Percentiles rank a stretch among this genome's conserved stretches.
These are phyloP conservation scores for Augiades crinisus DNA, from an alignment of 2,888 invertebrate genomes.

Conservation along the genomic window DNA sequence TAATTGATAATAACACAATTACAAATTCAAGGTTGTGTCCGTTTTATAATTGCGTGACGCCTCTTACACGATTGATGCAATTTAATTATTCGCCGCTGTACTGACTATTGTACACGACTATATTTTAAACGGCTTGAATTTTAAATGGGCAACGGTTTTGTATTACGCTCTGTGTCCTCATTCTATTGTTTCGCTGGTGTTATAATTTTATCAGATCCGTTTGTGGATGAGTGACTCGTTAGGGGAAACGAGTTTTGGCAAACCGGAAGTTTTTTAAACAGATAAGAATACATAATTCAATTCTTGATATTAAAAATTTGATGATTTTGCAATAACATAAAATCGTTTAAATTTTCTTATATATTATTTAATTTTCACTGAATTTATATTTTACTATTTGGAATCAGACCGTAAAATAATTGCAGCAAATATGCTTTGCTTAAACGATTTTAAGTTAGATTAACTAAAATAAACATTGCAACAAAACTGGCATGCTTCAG, in stretches of 20 bases:
- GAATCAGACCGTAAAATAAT: background rate
- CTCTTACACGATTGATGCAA: slow-evolving; percentile 14
- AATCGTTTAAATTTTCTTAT: background rate
- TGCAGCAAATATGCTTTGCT: background rate
- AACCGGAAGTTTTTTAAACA: slow-evolving; percentile 4
- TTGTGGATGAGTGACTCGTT: background rate
- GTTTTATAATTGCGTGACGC: slow-evolving; percentile 13
- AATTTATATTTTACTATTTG: too few species aligned
- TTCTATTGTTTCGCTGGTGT: slow-evolving; percentile 18
- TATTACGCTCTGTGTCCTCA: background rate
- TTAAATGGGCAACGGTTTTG: background rate
- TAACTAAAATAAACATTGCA: slow-evolving; percentile 54
- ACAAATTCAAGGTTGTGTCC: slow-evolving; percentile 24
- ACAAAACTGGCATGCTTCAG: slow-evolving; percentile 76
- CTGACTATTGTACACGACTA: background rate
- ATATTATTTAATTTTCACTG: too few species aligned
- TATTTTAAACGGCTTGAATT: background rate
- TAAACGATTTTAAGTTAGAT: slow-evolving; percentile 3
- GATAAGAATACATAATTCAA: slow-evolving; percentile 6
- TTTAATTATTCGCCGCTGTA: slow-evolving; percentile 11
- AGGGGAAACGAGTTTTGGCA: background rate
- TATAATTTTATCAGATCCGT: background rate
- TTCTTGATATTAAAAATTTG: background rate
- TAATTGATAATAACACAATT: slow-evolving; percentile 18
- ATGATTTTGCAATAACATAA: background rate